Evolutionary conservation across 2,888 invertebrate genomes (phyloP), one percentile per base, ranked within the genome.

Genomic region (Eretmocerus hayati): DNA sequence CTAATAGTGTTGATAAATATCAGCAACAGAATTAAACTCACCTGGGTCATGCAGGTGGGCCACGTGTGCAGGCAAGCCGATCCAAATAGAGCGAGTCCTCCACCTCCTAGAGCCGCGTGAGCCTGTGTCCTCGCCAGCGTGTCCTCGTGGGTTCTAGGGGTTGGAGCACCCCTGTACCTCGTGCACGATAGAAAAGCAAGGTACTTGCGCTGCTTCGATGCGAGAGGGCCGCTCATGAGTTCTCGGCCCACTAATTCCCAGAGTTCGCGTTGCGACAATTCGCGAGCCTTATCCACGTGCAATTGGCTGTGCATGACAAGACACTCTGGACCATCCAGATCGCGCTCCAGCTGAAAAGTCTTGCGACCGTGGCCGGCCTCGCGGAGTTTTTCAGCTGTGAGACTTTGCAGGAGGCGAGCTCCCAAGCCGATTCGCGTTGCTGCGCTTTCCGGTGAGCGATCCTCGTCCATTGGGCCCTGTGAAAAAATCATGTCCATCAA

Each of bases 41-140:
- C 55, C 58, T 90, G 82, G 5, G 80, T 75, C 51, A 90, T 74
- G 38, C 69, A 72, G 22, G 78, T 78, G 2, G 95, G 90, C 94
- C 94, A 95, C 2, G 91, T 87, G 67, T 91, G 89, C 42, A 95
- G 78, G 64, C 88, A 91, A 1, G 85, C 92, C 0, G 90, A 88
- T 6, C 94, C 92, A 66, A 94, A 89, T 13, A 95, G 73, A 6
- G 94, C 95, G 51, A 96, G 74, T 1, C 93, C 93, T 21, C 94
- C 94, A 15, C 90, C 88, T 32, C 94, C 94, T 49, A 94, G 75
- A 1, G 94, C 93, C n/a, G 88, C 88, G 69, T 92, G 87, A 1
- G 84, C 90, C 65, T 84, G 81, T 6, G 87, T 83, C 55, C 84
- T 75, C 2, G 78, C 76, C 59, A 83, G 74, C 23, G 84, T 81